Evolutionary conservation across 1,140 invertebrate species (phyloP), one percentile per base, ranked within the genome.

Genomic region (Apis laboriosa): DNA sequence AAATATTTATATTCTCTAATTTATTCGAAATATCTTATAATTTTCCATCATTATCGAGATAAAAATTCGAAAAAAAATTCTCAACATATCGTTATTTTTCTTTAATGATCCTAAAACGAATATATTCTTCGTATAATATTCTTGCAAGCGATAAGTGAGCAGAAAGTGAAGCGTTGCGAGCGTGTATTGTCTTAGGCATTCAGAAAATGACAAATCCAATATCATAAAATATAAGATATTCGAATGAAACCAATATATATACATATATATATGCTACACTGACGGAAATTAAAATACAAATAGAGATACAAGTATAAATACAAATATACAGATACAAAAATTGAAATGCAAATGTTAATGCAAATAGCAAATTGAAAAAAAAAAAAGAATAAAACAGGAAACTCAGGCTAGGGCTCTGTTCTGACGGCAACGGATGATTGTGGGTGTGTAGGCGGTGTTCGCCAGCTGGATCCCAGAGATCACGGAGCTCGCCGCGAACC

Each of bases 391-490:
- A 64, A 84, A 56, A 17, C 56, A 80, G 77, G 75, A 85, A 77
- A 70, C 74, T 78, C 85, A 90, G 89, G 90, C 85, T 91, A 89
- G 91, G 90, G 86, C 80, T 90, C 89, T 90, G 90, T 90, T 93
- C 90, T 93, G 90, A 94, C 91, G 92, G 92, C 90, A 93, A 92
- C 90, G 92, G 91, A 93, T 94, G 90, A 94, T 94, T 95, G 93
- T 95, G 94, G 93, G 94, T 95, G 96, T 95, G 93, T 97, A 98
- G 97, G 97, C 97, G 96, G 97, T 99, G 96, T 99, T 99, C 97
- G 98, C 98, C 96, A 99, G 98, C 96, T 99, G 98, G 97, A 98
- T 99, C 95, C 98, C 98, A 94, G 98, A 99, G 97, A 99, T 99
- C 96, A 98, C 98, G 95, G 98, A 99, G 96, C 97, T 99, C 95